Evolutionary conservation across 2,797 vertebrate genomes (phyloP).

Genomic region (Gymnoscopelus braueri): DNA sequence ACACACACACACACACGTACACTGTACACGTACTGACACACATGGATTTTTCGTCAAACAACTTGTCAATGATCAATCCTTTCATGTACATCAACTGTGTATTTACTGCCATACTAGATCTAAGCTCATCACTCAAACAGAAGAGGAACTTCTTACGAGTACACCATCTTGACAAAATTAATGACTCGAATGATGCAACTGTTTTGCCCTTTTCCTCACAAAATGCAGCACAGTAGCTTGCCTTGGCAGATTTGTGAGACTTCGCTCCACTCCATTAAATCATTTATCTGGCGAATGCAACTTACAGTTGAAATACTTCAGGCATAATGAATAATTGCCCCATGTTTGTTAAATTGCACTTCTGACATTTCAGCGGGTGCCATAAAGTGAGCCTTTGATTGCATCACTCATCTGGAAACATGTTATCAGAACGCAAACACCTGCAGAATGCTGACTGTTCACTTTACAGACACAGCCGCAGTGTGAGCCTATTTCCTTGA

Average conservation of each 20-base stretch:
- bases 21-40: neutral
- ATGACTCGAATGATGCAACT: conserved; percentile 57
- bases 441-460: conserved; percentile 17
- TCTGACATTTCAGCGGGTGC: conserved; percentile 54
- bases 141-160: conserved; percentile 40
- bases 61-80: conserved; percentile 37
- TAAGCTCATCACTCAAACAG: conserved; percentile 44
- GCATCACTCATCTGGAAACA: conserved; percentile 45
- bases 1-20: no score
- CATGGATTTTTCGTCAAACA: neutral
- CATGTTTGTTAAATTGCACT: conserved; percentile 54
- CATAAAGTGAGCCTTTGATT: conserved; percentile 25
- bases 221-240: conserved; percentile 40
- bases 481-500: conserved; percentile 16
- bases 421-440: conserved; percentile 36
- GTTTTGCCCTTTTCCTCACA: conserved; percentile 47
- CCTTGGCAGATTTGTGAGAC: conserved; percentile 49
- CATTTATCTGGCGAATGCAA: conserved; percentile 40
- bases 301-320: conserved; percentile 48
- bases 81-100: conserved; percentile 34
- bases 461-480: conserved; percentile 3
- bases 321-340: conserved; percentile 51
- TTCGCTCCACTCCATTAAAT: conserved; percentile 54
- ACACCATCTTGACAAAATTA: conserved; percentile 46
- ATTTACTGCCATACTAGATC: conserved; percentile 34